Conservation (phyloP, 2,797 vertebrate species). For the Pogoniulus pusillus region DNA sequence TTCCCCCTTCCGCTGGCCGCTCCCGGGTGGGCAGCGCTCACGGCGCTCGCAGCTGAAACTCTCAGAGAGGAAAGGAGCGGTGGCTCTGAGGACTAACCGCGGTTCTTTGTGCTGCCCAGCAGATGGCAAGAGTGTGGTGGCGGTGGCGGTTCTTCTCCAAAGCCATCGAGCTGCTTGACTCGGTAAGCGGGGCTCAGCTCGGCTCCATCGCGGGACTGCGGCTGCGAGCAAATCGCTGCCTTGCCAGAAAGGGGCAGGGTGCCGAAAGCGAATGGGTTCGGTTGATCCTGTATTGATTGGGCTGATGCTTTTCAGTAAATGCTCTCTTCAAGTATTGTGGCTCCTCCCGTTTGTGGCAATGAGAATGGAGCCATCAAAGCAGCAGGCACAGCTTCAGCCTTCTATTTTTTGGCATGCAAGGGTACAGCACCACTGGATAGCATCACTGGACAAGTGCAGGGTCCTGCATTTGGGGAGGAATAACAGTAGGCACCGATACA, state of each 20-base stretch:
- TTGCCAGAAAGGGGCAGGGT: not conserved
- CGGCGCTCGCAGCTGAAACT: fast-evolving
- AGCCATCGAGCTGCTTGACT: conserved; percentile 78
- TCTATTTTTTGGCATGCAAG: not conserved
- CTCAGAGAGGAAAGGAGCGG: not conserved
- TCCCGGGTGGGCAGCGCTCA: not conserved
- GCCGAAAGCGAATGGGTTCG: not conserved
- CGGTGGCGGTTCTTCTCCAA: conserved; percentile 87
- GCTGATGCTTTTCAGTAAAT: not conserved
- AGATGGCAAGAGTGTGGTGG: conserved; percentile 88
- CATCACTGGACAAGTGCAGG: too few relatives aligned
- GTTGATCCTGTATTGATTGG: not conserved
- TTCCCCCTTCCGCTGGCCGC: not conserved
- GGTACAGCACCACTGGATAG: not conserved
- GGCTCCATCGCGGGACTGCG: fast-evolving
- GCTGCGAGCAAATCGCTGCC: not conserved
- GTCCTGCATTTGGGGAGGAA: too few relatives aligned
- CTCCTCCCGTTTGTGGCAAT: not conserved
- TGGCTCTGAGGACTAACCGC: not conserved
- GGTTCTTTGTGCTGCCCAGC: conserved; percentile 37
- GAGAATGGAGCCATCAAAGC: not conserved
- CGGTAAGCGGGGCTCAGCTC: conserved; percentile 48
- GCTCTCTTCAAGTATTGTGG: not conserved
- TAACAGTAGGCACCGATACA: too few relatives aligned
- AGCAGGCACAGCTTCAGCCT: not conserved